Conservation (phyloP, 1,140 invertebrate species). For the Thaumatotibia leucotreta region DNA sequence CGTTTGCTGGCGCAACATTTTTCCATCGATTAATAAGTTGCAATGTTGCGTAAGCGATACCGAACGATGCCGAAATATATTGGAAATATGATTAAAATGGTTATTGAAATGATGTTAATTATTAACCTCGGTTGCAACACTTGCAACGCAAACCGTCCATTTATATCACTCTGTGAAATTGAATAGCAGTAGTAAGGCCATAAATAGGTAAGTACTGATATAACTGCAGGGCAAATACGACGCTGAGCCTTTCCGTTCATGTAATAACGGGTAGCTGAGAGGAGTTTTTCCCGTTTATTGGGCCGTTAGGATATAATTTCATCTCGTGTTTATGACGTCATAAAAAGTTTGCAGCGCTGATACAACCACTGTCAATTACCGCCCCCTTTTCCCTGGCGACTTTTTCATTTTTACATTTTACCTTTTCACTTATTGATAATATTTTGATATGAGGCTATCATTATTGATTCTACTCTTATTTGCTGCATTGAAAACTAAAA, state of each 20-base stretch:
- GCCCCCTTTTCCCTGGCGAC: conserved; percentile 20
- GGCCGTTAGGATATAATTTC: conserved; percentile 70
- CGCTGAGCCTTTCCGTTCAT: conserved; percentile 42
- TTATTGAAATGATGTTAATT: neutral
- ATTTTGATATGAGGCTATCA: neutral
- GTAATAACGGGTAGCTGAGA: conserved; percentile 52
- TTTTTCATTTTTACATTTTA: conserved; percentile 24
- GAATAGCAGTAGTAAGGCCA: neutral
- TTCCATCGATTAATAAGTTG: conserved; percentile 7
- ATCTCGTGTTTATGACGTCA: conserved; percentile 63
- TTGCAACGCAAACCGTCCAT: neutral
- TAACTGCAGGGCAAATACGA: conserved; percentile 36
- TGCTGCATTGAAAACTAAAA: neutral
- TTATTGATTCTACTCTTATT: neutral
- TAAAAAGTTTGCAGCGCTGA: conserved; percentile 64
- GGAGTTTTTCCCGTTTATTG: conserved; percentile 66
- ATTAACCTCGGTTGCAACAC: neutral
- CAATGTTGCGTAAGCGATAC: conserved; percentile 1
- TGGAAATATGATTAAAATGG: neutral
- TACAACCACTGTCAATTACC: conserved; percentile 64
- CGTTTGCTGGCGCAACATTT: neutral
- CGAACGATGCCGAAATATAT: neutral
- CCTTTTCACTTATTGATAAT: neutral
- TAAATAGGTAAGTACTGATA: conserved; percentile 44
- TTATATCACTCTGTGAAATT: neutral